Evolutionary conservation across 1,140 invertebrate genomes (phyloP).

Genomic region (Sminthurinus signatus): DNA sequence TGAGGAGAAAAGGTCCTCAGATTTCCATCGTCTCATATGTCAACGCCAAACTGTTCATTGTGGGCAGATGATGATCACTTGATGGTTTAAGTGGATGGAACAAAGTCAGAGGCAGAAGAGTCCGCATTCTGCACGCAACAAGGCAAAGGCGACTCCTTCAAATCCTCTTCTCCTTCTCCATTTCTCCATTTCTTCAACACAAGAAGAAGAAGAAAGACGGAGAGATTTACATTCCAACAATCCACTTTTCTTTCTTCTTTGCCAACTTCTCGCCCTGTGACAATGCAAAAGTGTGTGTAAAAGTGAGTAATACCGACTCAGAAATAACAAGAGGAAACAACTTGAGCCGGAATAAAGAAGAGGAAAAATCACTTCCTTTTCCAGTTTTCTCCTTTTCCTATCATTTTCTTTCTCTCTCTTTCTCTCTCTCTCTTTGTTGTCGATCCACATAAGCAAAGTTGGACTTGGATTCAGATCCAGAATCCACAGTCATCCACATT

Average conservation of each 20-base stretch:
- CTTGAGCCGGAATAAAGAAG: too few relatives aligned
- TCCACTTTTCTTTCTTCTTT: background rate
- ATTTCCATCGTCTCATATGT: conserved; percentile 35
- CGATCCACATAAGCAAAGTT: too few relatives aligned
- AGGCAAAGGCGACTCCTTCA: conserved; percentile 8
- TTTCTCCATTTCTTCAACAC: background rate
- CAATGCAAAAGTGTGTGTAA: too few relatives aligned
- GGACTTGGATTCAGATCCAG: too few relatives aligned
- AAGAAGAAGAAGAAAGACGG: background rate
- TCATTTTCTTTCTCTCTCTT: too few relatives aligned
- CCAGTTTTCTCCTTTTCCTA: too few relatives aligned
- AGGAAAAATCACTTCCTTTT: conserved; percentile 9
- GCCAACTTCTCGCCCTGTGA: conserved; percentile 2
- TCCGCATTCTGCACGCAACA: too few relatives aligned
- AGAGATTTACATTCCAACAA: conserved; percentile 13
- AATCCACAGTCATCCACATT: too few relatives aligned
- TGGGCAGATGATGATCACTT: conserved; percentile 39
- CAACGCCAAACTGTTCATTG: conserved; percentile 39
- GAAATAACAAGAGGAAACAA: too few relatives aligned
- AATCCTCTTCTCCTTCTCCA: background rate
- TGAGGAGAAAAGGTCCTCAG: conserved; percentile 2
- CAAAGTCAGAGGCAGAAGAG: background rate
- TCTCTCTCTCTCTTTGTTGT: too few relatives aligned
- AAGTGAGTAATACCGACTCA: too few relatives aligned
- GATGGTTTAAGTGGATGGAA: conserved; percentile 32